These are phyloP conservation scores for Aptenodytes forsteri DNA, from an alignment of 2,113 vertebrate species.

Conservation along the genomic window DNA sequence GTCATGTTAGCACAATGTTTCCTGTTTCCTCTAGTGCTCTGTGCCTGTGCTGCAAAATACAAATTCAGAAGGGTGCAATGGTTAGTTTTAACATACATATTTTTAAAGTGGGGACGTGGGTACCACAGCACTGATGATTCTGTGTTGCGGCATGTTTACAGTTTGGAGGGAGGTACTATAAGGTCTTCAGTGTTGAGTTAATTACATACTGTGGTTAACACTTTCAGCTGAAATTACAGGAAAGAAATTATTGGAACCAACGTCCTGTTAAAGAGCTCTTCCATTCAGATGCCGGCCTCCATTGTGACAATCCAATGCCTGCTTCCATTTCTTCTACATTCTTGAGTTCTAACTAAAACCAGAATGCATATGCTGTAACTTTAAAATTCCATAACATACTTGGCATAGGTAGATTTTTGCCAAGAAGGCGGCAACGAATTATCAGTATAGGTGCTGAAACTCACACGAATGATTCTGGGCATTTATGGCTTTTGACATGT, in stretches of 20 bases:
- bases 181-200: slow-evolving; percentile 75
- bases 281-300: neutral
- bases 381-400: neutral
- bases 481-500: slow-evolving; percentile 24
- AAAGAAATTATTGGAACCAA: slow-evolving; percentile 38
- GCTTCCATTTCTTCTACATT: neutral
- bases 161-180: slow-evolving; percentile 53
- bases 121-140: neutral
- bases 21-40: slow-evolving; percentile 53
- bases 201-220: slow-evolving; percentile 75
- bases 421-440: neutral
- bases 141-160: slow-evolving; percentile 29
- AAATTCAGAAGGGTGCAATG: neutral
- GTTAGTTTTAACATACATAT: neutral
- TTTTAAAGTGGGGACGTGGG: neutral
- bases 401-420: slow-evolving; percentile 34
- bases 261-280: slow-evolving; percentile 25
- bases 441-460: neutral
- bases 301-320: neutral
- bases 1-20: slow-evolving; percentile 75
- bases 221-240: slow-evolving; percentile 72
- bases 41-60: slow-evolving; percentile 5
- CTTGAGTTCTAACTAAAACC: neutral
- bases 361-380: neutral
- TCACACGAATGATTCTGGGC: neutral